Base-by-base conservation (phyloP, 1,140 invertebrate species). In the Trichogramma pretiosum region DNA sequence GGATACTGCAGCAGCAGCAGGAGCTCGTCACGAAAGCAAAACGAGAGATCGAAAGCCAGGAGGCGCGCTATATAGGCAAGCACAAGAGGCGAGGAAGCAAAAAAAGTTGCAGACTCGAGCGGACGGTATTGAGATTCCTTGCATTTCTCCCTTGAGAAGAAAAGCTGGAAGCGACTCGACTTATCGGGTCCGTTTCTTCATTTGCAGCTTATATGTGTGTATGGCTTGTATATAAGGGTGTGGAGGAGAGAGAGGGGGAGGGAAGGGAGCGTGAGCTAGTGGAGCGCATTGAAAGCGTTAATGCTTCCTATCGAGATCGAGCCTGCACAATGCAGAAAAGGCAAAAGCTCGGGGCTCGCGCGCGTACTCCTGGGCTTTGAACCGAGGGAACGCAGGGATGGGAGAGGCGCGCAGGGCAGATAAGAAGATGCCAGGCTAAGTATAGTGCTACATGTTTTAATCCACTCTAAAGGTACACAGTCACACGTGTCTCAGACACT, bases 111-210 rank as follows among this genome's bases (percentile, higher is more conserved):
- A 30, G 37, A 39, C 52, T 41, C 30, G 13, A 3, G 16, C 18
- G 40, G 10, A 16, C 34, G 43, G 38, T 46, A 46, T 46, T 46
- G 44, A 46, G 36, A 46, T 46, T 46, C 44, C 44, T 38, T 14
- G 35, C 34, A 46, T 46, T 46, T 37, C 44, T 46, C 36, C 11
- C 8, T 24, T 23, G 35, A 16, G 9, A 19, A 17, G 41, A 37
- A 38, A 16, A 32, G 14, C n/a, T 23, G n/a, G 24, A n/a, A 21
- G 36, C n/a, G n/a, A n/a, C n/a, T n/a, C 32, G 30, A 36, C 21
- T 13, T n/a, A 13, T 21, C 43, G 21, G 37, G 44, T 46, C 44
- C 36, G 22, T 46, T 46, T 46, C 34, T 46, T 46, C 43, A 45
- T 45, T 45, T 45, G 33, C 43, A 13, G 21, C 19, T 8, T n/a